phyloP scores from a whole-genome alignment of 2,888 invertebrate species.

The Azorinus chamasolen region DNA sequence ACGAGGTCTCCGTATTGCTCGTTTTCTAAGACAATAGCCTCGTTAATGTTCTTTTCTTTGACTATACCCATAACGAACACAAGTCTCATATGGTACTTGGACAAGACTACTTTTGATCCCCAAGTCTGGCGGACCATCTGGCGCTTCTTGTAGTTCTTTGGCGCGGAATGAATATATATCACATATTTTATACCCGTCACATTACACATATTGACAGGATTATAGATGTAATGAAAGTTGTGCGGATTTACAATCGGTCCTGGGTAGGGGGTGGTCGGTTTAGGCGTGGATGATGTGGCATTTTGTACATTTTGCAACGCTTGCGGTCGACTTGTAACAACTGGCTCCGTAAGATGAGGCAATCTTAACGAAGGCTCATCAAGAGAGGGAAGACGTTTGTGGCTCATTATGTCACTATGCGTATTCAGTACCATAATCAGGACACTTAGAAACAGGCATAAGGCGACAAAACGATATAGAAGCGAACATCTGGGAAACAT shows the following conservation, averaged over 20 bases:
- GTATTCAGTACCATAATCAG: conserved; percentile 51
- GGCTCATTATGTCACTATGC: conserved; percentile 18
- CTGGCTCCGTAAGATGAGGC: background rate
- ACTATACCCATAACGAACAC: conserved; percentile 84
- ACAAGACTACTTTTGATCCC: conserved; percentile 79
- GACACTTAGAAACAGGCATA: conserved; percentile 44
- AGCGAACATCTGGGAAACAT: conserved; percentile 66
- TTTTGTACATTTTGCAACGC: background rate
- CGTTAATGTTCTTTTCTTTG: conserved; percentile 69
- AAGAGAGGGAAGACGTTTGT: conserved; percentile 12
- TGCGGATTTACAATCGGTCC: conserved; percentile 73
- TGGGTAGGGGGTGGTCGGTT: background rate
- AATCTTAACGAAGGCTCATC: background rate
- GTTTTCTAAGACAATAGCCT: conserved; percentile 78
- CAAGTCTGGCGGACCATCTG: conserved; percentile 84
- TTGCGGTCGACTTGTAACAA: background rate
- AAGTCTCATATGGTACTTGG: conserved; percentile 72
- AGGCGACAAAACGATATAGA: conserved; percentile 50
- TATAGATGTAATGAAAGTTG: conserved; percentile 73
- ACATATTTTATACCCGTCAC: conserved; percentile 74
- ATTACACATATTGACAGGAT: conserved; percentile 71
- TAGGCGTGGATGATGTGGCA: background rate
- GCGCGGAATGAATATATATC: conserved; percentile 85
- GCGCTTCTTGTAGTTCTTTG: conserved; percentile 81
- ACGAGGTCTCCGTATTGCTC: conserved; percentile 84